Base-by-base conservation (phyloP, 2,888 invertebrate genomes). In the Apantesis nais region DNA sequence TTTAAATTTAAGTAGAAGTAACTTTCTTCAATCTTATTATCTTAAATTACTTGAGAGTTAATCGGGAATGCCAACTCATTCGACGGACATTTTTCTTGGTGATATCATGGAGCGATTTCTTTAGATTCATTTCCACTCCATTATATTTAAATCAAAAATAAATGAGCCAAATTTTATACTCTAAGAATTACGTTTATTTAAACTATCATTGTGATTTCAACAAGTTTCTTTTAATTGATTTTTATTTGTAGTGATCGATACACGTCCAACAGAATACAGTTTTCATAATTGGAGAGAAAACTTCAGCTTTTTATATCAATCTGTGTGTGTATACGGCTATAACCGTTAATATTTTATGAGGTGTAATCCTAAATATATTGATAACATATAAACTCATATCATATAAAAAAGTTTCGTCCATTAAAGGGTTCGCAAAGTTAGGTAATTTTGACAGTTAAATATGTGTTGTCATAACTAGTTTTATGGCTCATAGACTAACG, bases 21-120 rank as follows among this genome's bases (percentile, higher is more conserved):
- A 48, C 83, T 86, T 75, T 85, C 86, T 87, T 86, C 88, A 87
- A 89, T 90, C 84, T 84, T 74, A 82, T 86, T n/a, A n/a, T n/a
- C 85, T 84, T 84, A 89, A 90, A 87, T 89, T 85, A 85, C 86
- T 87, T 79, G 77, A 77, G 74, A 82, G 81, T 84, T 83, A 80
- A 83, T 75, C 71, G 76, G 71, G 65, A 81, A 77, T 81, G 85
- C 83, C 84, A 85, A 83, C 74, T 86, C 83, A 82, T 81, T 83
- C 83, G 83, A 75, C 78, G 72, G 74, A 83, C 83, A 88, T 91
- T 90, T 89, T 87, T 90, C 88, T 90, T 63, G n/a, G 41, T 41
- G 29, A 63, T 63, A 9, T 41, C 34, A 63, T 63, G 29, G 25
- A 41, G 29, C 8, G 29, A 41, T 63, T 63, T 9, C 14, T 63